phyloP scores from a whole-genome alignment of 2,888 invertebrate species.

The Mamestra brassicae region DNA sequence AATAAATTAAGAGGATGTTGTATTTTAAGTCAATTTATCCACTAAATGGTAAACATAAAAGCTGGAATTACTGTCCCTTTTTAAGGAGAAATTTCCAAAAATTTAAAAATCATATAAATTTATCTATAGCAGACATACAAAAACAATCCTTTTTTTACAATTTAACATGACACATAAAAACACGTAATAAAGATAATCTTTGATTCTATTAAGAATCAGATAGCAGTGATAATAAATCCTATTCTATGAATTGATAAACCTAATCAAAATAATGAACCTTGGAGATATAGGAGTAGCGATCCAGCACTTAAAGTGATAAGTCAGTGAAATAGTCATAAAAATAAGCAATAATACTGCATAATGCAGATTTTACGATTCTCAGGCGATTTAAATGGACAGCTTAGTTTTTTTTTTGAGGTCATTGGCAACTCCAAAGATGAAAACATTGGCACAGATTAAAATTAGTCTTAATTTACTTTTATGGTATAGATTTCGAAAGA shows the following conservation, averaged over 20 bases:
- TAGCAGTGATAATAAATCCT: constrained; percentile 31
- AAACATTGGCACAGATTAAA: constrained; percentile 31
- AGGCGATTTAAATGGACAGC: constrained; percentile 28
- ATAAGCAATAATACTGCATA: constrained; percentile 17
- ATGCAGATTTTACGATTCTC: constrained; percentile 42
- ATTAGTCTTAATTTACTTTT: constrained; percentile 22
- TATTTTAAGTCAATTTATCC: neutral
- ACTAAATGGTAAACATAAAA: neutral
- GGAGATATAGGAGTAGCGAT: constrained; percentile 33
- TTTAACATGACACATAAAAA: constrained; percentile 11
- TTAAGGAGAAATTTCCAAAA: neutral
- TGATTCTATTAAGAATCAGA: constrained; percentile 39
- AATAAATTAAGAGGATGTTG: too few species aligned
- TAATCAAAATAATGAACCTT: constrained; percentile 44
- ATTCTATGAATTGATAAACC: constrained; percentile 60
- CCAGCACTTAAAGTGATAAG: constrained; percentile 22
- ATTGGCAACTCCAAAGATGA: constrained; percentile 34
- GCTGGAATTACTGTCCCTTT: neutral
- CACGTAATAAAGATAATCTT: constrained; percentile 27
- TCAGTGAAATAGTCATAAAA: constrained; percentile 41
- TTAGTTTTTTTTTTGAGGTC: constrained; percentile 40
- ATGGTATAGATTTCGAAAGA: constrained; percentile 32
- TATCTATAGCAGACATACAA: constrained; percentile 23
- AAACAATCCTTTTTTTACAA: constrained; percentile 36
- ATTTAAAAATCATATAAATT: neutral